phyloP scores from a whole-genome alignment of 2,888 invertebrate species.

The Teleogryllus oceanicus region DNA sequence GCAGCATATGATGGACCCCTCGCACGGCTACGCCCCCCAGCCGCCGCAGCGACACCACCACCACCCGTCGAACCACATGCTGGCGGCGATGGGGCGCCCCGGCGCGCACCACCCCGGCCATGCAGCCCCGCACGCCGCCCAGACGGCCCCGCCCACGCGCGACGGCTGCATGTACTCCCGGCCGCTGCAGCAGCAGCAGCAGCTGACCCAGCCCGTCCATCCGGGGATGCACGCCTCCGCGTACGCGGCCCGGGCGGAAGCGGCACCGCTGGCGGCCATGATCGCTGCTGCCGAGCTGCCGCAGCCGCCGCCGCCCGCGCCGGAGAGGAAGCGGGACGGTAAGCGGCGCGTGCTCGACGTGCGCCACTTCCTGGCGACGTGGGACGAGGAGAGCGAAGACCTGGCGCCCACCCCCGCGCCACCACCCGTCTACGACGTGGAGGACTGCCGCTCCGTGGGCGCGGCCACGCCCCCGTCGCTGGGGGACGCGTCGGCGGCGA shows the following conservation, averaged over 20 bases:
- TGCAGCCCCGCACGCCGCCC: not conserved
- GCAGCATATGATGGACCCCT: not conserved
- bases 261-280: not conserved
- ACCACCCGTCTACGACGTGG: not conserved
- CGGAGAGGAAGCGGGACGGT: not conserved
- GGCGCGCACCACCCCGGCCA: not conserved
- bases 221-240: not conserved
- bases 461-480: not conserved
- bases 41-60: not conserved
- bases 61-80: not conserved
- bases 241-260: not conserved
- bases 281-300: not conserved
- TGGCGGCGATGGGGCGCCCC: not conserved
- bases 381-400: slow-evolving; percentile 18
- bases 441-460: not conserved
- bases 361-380: not conserved
- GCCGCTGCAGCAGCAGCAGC: not conserved
- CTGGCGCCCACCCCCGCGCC: slow-evolving; percentile 1
- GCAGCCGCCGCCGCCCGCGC: not conserved
- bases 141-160: not conserved
- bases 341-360: not conserved
- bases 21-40: not conserved
- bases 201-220: too few relatives aligned
- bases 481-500: not conserved
- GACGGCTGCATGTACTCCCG: not conserved